Conservation (phyloP, 2,888 invertebrate species). For the Eristalis intricaria region DNA sequence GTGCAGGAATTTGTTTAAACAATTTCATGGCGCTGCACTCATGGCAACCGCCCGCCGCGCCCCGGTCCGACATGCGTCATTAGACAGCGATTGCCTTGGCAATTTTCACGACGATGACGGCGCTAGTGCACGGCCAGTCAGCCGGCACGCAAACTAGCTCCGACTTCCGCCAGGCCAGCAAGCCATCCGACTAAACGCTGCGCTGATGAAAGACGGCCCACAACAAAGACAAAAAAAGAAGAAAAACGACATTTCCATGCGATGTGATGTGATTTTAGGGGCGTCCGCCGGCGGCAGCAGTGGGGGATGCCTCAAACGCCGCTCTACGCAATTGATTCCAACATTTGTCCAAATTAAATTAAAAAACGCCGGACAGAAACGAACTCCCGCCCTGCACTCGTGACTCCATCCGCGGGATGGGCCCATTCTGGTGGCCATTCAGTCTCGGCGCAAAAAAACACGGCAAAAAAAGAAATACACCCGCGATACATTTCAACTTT, state of each 20-base stretch:
- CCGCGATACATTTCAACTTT: background rate
- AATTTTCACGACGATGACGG: constrained; percentile 21
- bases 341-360: constrained; percentile 47
- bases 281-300: no score
- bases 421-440: constrained; percentile 5
- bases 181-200: constrained; percentile 2
- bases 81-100: constrained; percentile 49
- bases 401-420: background rate
- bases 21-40: constrained; percentile 17
- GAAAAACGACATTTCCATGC: background rate
- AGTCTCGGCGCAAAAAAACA: background rate
- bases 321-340: constrained; percentile 46
- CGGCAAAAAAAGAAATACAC: background rate
- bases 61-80: constrained; percentile 52
- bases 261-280: background rate
- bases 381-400: background rate
- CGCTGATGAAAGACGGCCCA: background rate
- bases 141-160: constrained; percentile 29
- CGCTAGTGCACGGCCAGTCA: constrained; percentile 16
- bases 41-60: background rate
- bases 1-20: constrained; percentile 51
- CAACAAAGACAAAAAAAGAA: background rate
- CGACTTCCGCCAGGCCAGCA: constrained; percentile 32
- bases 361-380: background rate
- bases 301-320: background rate